phyloP scores from a whole-genome alignment of 2,113 vertebrate genomes.

The Barbus barbus region DNA sequence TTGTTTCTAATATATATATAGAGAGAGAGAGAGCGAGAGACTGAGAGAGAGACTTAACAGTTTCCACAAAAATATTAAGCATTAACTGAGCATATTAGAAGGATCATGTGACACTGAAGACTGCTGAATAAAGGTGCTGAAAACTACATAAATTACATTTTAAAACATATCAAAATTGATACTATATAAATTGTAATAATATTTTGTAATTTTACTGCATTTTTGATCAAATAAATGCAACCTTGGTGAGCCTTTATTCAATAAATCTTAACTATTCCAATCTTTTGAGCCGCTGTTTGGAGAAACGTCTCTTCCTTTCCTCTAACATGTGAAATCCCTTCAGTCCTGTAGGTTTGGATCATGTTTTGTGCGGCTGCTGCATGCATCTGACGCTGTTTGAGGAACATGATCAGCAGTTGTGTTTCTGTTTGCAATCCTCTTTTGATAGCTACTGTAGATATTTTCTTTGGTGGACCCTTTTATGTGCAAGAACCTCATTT shows the following conservation, averaged over 20 bases:
- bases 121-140: too few relatives aligned
- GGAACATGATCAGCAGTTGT: constrained; percentile 15
- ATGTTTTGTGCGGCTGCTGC: constrained; percentile 11
- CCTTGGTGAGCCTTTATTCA: background rate
- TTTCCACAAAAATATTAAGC: too few relatives aligned
- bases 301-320: background rate
- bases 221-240: background rate
- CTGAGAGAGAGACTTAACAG: too few relatives aligned
- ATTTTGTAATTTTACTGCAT: background rate
- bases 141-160: background rate
- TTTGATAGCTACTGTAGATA: background rate
- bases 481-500: background rate
- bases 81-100: too few relatives aligned
- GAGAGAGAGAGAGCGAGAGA: too few relatives aligned
- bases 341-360: constrained; percentile 15
- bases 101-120: too few relatives aligned
- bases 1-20: too few relatives aligned
- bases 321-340: background rate
- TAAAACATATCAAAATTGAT: background rate
- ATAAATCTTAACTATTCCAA: background rate
- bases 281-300: background rate
- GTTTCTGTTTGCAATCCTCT: constrained; percentile 1
- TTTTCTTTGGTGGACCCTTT: background rate
- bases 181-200: background rate
- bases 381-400: background rate